phyloP scores from a whole-genome alignment of 2,113 vertebrate species.

The Laticauda laticaudata region DNA sequence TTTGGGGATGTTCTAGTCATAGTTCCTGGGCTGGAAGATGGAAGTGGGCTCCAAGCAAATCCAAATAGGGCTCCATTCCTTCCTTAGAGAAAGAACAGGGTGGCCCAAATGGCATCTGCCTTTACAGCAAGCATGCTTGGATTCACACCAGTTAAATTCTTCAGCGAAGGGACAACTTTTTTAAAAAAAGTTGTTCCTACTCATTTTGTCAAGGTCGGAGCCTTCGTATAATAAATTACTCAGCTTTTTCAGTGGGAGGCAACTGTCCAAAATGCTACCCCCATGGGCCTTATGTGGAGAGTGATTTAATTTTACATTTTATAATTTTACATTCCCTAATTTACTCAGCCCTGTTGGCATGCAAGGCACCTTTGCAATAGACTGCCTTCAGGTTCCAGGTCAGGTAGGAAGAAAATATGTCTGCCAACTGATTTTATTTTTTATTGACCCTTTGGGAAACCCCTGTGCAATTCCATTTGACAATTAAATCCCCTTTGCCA shows the following conservation, averaged over 20 bases:
- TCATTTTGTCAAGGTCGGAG: constrained; percentile 39
- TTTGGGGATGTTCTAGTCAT: too few relatives aligned
- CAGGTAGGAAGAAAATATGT: not conserved
- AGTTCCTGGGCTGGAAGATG: not conserved
- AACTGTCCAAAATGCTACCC: not conserved
- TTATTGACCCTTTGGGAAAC: not conserved
- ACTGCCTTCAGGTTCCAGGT: not conserved
- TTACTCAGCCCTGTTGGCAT: not conserved
- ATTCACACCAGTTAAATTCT: constrained; percentile 49
- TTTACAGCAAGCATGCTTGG: constrained; percentile 35
- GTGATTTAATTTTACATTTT: constrained; percentile 19
- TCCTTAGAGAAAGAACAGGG: constrained; percentile 42
- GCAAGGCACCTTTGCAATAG: not conserved
- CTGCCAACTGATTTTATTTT: not conserved
- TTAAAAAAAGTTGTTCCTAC: constrained; percentile 40
- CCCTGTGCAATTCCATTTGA: not conserved
- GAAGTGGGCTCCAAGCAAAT: constrained; percentile 26
- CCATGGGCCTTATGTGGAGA: not conserved
- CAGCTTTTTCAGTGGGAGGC: constrained; percentile 27
- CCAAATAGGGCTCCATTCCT: constrained; percentile 5
- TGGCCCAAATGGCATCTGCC: constrained; percentile 36
- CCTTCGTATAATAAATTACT: constrained; percentile 29
- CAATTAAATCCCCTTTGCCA: not conserved
- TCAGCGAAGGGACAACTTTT: constrained; percentile 38
- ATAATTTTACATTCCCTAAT: constrained; percentile 4